Evolutionary conservation across 2,113 vertebrate species (phyloP).

Genomic region (Haemorhous mexicanus): DNA sequence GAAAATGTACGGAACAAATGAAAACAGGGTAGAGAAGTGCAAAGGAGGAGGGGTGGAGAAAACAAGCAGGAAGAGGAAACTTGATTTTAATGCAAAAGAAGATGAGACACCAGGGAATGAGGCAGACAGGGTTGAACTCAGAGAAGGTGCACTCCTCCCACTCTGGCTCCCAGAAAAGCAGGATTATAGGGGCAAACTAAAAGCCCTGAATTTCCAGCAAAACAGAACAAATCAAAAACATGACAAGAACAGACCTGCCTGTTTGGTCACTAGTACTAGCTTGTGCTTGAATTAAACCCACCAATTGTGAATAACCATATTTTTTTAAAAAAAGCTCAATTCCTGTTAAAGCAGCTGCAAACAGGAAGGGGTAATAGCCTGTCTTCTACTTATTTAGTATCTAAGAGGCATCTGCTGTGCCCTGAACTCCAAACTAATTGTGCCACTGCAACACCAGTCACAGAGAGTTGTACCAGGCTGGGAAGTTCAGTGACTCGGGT

Average conservation of each 20-base stretch:
- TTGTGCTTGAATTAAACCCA: not conserved
- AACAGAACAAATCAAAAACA: not conserved
- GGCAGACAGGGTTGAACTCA: not conserved
- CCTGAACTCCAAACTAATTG: not conserved
- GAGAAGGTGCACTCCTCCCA: not conserved
- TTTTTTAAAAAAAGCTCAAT: not conserved
- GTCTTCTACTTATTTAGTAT: not conserved
- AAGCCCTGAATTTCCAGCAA: not conserved
- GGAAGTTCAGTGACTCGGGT: slow-evolving; percentile 35
- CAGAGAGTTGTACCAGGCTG: not conserved
- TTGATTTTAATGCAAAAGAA: not conserved
- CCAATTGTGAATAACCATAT: not conserved
- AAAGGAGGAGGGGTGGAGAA: not conserved
- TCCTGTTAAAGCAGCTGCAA: not conserved
- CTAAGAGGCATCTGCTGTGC: not conserved
- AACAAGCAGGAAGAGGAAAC: slow-evolving; percentile 3
- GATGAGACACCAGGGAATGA: not conserved
- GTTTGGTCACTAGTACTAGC: not conserved
- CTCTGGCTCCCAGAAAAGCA: not conserved
- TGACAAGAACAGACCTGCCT: not conserved
- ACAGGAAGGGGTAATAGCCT: slow-evolving; percentile 3
- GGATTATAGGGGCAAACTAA: not conserved
- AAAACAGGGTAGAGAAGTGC: not conserved
- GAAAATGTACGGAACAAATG: not conserved
- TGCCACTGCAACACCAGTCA: not conserved